These are phyloP conservation scores for Idris sp. DNA, from an alignment of 1,140 invertebrate species.

Conservation along the genomic window DNA sequence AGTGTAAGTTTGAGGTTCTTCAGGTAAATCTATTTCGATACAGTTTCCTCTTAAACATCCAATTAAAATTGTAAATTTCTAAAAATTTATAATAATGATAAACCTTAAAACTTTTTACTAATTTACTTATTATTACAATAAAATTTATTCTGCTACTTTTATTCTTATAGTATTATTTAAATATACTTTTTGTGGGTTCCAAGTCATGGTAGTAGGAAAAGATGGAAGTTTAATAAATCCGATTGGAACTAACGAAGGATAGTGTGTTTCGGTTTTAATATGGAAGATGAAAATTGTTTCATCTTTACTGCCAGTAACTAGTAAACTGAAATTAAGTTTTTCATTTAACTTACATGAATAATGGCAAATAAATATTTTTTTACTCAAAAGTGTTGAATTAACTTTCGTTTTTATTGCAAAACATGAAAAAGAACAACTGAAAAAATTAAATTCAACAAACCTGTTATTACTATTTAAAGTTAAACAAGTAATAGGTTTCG, in stretches of 20 bases:
- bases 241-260: conserved; percentile 80
- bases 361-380: too few relatives aligned
- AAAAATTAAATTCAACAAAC: too few relatives aligned
- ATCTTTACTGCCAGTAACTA: conserved; percentile 83
- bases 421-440: too few relatives aligned
- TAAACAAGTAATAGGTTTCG: conserved; percentile 80
- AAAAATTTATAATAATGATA: conserved; percentile 20
- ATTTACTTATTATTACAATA: too few relatives aligned
- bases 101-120: neutral
- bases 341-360: too few relatives aligned
- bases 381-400: too few relatives aligned
- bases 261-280: conserved; percentile 66
- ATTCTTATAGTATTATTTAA: too few relatives aligned
- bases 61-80: conserved; percentile 76
- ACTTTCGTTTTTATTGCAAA: too few relatives aligned
- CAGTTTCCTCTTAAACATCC: conserved; percentile 79
- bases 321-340: conserved; percentile 73
- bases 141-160: too few relatives aligned
- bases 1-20: conserved; percentile 72
- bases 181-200: conserved; percentile 79
- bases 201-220: conserved; percentile 81
- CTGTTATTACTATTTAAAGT: conserved; percentile 77
- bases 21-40: conserved; percentile 79
- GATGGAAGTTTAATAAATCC: conserved; percentile 82
- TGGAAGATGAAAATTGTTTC: conserved; percentile 83